Base-by-base conservation (phyloP, 2,888 invertebrate species). In the Anarsia innoxiella region DNA sequence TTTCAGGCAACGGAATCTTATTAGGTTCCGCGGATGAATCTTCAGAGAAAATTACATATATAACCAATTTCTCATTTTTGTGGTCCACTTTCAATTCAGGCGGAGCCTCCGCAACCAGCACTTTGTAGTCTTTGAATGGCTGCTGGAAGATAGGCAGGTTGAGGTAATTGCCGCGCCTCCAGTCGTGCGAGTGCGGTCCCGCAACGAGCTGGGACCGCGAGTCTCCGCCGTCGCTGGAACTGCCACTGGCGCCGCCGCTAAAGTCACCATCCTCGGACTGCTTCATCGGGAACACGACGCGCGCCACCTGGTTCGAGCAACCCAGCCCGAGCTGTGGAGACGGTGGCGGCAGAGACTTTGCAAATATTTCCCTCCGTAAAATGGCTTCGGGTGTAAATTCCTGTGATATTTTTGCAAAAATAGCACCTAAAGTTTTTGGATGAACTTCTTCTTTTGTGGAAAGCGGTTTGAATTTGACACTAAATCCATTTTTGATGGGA, bases 91-190 rank as follows among this genome's bases (percentile, higher is more conserved):
- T 66, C 2, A 78, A 38, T 27, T 69, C 49, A 1, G 67, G 58
- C 1, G 83, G 83, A 0, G 83, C 79, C 1, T 66, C 62, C 1
- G 69, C 82, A 0, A 83, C 70, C 25, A 83, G 39, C n/a, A 82
- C 58, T 41, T 74, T 76, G 37, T 80, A 82, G 29, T 70, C 53
- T 1, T 57, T 46, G 23, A 55, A 65, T 0, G 67, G 62, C 25
- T 74, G 69, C 3, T 53, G 57, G 2, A 74, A 35, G 3, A 76
- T 44, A 0, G 82, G 79, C 32, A 80, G 51, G 40, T 67, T 68
- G 10, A 77, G 56, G 35, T 56, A 59, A 39, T 57, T 25, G 4
- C n/a, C 25, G 2, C 25, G 2, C 3, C 8, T 4, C 25, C 25
- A 25, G 19, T 19, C 3, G n/a, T n/a, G n/a, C n/a, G n/a, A n/a